A percentile compares a stretch with the other conserved stretches of the same genome.
phyloP scores from a whole-genome alignment of 2,888 invertebrate species.

The Resseliella maxima region DNA sequence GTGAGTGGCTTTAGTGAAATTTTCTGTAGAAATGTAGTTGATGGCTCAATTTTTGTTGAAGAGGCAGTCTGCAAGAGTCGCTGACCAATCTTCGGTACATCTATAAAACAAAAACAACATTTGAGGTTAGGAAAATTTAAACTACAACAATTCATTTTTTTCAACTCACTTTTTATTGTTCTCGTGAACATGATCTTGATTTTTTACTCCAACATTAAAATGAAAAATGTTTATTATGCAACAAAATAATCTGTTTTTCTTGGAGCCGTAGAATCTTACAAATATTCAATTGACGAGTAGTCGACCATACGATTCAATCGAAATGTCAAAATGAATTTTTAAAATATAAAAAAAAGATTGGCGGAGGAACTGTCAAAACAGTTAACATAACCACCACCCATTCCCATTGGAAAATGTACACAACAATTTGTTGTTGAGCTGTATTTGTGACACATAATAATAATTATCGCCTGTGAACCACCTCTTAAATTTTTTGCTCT shows the following conservation, averaged over 20 bases:
- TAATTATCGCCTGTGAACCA: conserved; percentile 15
- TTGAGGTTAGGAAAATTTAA: conserved; percentile 1
- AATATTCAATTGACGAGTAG: no score
- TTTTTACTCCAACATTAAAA: not conserved
- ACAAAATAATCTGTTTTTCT: not conserved
- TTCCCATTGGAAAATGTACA: conserved; percentile 30
- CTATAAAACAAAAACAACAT: not conserved
- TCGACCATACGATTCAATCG: not conserved
- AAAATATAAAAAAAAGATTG: not conserved
- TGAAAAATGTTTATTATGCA: no score
- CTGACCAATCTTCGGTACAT: conserved; percentile 1
- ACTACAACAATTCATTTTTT: not conserved
- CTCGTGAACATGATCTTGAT: not conserved
- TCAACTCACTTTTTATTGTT: not conserved
- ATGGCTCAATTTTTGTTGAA: not conserved
- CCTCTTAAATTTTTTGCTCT: conserved; percentile 15
- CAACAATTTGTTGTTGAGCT: conserved; percentile 14
- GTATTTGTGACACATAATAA: conserved; percentile 49
- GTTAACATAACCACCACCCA: not conserved
- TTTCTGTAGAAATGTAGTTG: not conserved
- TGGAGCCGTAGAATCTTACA: no score
- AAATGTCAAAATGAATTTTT: not conserved
- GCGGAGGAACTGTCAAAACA: not conserved
- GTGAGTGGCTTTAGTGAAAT: not conserved
- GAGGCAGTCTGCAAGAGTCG: not conserved